A percentile compares a stretch with the other conserved stretches of the same genome.
Evolutionary conservation across 2,888 invertebrate species (phyloP).

Genomic region (Chalcis sispes): DNA sequence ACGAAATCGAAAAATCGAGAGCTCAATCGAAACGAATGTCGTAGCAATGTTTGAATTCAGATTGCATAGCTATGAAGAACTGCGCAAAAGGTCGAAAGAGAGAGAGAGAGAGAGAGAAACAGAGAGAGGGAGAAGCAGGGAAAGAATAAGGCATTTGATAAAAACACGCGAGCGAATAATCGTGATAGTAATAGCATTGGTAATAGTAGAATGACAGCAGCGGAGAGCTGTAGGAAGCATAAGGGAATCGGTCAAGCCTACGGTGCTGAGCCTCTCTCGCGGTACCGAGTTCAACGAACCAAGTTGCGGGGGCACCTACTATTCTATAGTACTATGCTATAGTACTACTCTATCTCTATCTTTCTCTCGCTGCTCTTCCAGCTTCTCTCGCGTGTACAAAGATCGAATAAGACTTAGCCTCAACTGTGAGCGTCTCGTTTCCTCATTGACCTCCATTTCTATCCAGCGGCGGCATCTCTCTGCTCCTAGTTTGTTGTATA

Average conservation of each 20-base stretch:
- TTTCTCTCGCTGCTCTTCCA: not conserved
- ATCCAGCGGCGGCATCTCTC: slow-evolving; percentile 16
- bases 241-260: slow-evolving; percentile 59
- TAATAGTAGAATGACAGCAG: not conserved
- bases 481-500: not conserved
- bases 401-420: not conserved
- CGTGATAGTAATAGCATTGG: too few species aligned
- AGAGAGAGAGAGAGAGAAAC: too few species aligned
- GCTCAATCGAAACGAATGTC: too few species aligned
- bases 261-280: slow-evolving; percentile 59
- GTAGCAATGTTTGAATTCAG: too few species aligned
- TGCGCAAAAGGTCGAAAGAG: too few species aligned
- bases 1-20: too few species aligned
- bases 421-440: slow-evolving; percentile 59
- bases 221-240: not conserved
- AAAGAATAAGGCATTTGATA: not conserved
- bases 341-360: not conserved
- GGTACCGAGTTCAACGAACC: slow-evolving; percentile 63
- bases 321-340: slow-evolving; percentile 15
- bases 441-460: slow-evolving; percentile 61
- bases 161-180: not conserved
- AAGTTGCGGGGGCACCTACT: slow-evolving; percentile 33
- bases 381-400: not conserved
- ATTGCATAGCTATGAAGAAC: too few species aligned
- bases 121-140: not conserved